Percentiles rank a stretch among this genome's conserved stretches.
Conservation (phyloP, 2,888 invertebrate species). For the Agonum fuliginosum region DNA sequence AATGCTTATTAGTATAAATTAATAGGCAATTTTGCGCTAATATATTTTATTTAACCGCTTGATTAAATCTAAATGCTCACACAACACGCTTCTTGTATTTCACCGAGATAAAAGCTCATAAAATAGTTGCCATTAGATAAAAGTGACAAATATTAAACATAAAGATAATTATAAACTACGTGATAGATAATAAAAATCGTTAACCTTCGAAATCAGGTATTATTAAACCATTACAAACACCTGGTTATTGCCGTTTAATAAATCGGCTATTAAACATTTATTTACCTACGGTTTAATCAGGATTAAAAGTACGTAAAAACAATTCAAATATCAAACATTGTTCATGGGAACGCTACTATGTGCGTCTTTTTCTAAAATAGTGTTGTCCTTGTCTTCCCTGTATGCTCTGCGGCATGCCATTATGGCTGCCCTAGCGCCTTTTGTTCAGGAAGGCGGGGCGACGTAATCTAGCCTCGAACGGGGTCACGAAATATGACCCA, state of each 20-base stretch:
- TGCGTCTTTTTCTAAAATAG: conserved; percentile 25
- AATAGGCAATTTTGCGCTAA: conserved; percentile 26
- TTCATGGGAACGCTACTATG: conserved; percentile 26
- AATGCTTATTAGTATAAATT: conserved; percentile 44
- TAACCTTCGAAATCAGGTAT: conserved; percentile 4
- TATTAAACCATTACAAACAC: background rate
- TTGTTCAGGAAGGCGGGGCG: conserved; percentile 45
- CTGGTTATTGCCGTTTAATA: conserved; percentile 3
- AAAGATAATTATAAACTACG: conserved; percentile 18
- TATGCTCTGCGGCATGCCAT: conserved; percentile 53
- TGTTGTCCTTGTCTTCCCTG: conserved; percentile 39
- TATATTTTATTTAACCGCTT: conserved; percentile 27
- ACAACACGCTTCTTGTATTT: conserved; percentile 31
- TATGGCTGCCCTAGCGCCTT: conserved; percentile 56
- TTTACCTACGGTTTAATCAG: conserved; percentile 20
- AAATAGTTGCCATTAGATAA: conserved; percentile 30
- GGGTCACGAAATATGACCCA: conserved; percentile 54
- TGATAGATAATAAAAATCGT: conserved; percentile 12
- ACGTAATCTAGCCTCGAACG: conserved; percentile 53
- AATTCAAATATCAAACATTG: conserved; percentile 37
- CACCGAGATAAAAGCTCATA: conserved; percentile 35
- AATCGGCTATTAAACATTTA: conserved; percentile 25
- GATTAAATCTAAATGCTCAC: conserved; percentile 47
- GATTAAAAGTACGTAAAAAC: conserved; percentile 27
- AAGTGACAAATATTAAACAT: conserved; percentile 8